Conservation (phyloP, 2,797 vertebrate genomes). For the Sandelia bainsii region DNA sequence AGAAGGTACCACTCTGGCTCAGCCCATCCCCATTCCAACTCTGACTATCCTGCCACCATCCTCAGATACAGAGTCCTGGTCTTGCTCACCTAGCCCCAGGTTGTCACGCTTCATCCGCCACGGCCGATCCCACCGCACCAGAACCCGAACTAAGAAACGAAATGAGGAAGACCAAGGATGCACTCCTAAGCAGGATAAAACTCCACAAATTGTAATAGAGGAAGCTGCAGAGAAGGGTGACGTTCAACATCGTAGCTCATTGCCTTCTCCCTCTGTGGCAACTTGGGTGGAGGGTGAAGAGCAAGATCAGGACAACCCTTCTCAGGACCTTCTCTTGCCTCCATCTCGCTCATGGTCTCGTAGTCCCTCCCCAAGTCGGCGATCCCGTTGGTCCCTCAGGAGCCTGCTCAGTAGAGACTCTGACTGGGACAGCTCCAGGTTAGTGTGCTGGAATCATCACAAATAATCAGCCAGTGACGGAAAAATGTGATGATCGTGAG, state of each 20-base stretch:
- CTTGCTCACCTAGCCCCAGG: slow-evolving; percentile 82
- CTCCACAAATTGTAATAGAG: slow-evolving; percentile 27
- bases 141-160: slow-evolving; percentile 62
- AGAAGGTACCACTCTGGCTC: slow-evolving; percentile 55
- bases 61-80: slow-evolving; percentile 85
- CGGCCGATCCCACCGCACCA: slow-evolving; percentile 53
- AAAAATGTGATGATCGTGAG: background rate
- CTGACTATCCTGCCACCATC: slow-evolving; percentile 83
- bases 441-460: slow-evolving; percentile 71
- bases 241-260: slow-evolving; percentile 30
- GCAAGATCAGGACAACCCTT: slow-evolving; percentile 47
- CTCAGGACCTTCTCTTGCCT: slow-evolving; percentile 73
- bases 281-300: slow-evolving; percentile 57
- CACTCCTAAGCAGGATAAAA: slow-evolving; percentile 26
- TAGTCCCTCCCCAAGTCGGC: slow-evolving; percentile 82
- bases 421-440: slow-evolving; percentile 86
- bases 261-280: slow-evolving; percentile 56
- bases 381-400: slow-evolving; percentile 82
- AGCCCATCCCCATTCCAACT: slow-evolving; percentile 75
- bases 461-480: slow-evolving; percentile 15
- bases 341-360: slow-evolving; percentile 77
- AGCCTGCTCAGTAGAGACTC: slow-evolving; percentile 84
- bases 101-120: slow-evolving; percentile 48
- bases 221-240: slow-evolving; percentile 9
- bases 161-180: slow-evolving; percentile 42